phyloP scores from a whole-genome alignment of 2,113 vertebrate genomes.

The Xiphorhynchus elegans region DNA sequence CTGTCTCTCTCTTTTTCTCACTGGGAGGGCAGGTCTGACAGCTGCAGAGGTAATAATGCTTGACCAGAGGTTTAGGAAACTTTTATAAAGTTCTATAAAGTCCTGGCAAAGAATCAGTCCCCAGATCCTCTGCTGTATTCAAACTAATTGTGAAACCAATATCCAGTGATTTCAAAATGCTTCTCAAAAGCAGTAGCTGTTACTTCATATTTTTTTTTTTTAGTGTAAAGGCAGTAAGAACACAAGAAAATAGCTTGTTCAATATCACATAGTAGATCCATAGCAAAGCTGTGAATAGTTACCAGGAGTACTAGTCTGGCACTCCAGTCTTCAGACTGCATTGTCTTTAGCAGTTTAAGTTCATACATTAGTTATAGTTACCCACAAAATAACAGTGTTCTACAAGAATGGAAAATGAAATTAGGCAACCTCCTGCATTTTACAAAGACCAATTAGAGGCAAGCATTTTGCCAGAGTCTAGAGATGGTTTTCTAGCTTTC shows the following conservation, averaged over 20 bases:
- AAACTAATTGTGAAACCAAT: background rate
- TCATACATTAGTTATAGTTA: background rate
- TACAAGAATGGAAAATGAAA: background rate
- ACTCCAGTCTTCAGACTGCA: background rate
- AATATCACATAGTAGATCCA: background rate
- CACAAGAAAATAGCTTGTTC: background rate
- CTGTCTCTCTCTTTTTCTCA: no score
- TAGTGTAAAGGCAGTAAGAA: background rate
- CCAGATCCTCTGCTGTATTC: background rate
- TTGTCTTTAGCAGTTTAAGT: background rate
- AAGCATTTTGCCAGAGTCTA: background rate
- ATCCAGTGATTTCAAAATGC: background rate
- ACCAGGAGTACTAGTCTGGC: background rate
- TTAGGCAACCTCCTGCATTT: background rate
- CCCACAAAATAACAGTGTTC: background rate
- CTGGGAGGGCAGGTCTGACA: background rate
- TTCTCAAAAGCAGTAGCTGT: background rate
- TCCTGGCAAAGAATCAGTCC: background rate
- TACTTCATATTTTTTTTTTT: background rate
- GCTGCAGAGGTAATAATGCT: background rate
- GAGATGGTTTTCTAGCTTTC: background rate
- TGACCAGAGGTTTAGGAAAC: background rate
- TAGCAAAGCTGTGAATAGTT: background rate
- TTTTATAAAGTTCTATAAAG: background rate
- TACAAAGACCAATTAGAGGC: background rate